Evolutionary conservation across 2,888 invertebrate species (phyloP).

Genomic region (Drosophila monieri): DNA sequence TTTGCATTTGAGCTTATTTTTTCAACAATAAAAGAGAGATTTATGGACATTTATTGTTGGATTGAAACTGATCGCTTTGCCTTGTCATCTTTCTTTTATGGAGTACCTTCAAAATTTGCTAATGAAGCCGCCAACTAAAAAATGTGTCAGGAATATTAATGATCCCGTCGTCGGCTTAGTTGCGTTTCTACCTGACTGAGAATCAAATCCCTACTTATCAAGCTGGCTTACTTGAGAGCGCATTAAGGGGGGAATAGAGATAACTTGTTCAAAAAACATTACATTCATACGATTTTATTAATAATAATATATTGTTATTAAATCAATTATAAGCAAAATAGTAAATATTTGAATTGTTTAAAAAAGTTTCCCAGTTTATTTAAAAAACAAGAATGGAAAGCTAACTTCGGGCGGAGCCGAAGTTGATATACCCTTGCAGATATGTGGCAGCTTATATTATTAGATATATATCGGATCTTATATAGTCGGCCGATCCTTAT

Average conservation of each 20-base stretch:
- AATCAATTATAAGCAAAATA: too few species aligned
- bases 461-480: too few species aligned
- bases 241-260: constrained; percentile 6
- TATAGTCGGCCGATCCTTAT: too few species aligned
- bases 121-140: constrained; percentile 35
- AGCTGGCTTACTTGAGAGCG: constrained; percentile 23
- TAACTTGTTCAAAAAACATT: too few species aligned
- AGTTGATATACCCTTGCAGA: too few species aligned
- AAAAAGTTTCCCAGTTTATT: too few species aligned
- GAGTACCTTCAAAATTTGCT: constrained; percentile 30
- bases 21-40: not conserved
- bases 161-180: constrained; percentile 38
- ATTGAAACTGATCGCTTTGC: constrained; percentile 48
- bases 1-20: not conserved
- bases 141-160: constrained; percentile 66
- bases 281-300: too few species aligned
- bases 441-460: too few species aligned
- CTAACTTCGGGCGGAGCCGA: too few species aligned
- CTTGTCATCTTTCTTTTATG: constrained; percentile 11
- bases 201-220: constrained; percentile 6
- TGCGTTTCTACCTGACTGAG: constrained; percentile 20
- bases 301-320: too few species aligned
- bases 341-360: too few species aligned
- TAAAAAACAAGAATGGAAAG: too few species aligned
- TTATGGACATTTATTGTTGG: constrained; percentile 5